Conservation (phyloP, 2,797 vertebrate species). For the Nannoperca obscura region DNA sequence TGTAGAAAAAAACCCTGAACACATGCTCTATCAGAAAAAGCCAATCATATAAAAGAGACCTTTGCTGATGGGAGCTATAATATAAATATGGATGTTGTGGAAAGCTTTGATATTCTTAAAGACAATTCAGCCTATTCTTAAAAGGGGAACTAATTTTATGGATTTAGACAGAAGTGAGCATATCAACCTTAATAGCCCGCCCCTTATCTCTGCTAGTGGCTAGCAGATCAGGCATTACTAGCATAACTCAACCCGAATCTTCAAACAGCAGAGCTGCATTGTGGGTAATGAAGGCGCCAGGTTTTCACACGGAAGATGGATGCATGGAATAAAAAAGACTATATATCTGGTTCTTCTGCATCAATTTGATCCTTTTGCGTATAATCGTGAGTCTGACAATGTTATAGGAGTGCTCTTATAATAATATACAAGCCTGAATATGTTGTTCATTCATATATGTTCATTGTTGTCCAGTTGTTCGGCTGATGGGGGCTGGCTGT, state of each 20-base stretch:
- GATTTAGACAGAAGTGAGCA: background rate
- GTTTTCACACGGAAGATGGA: background rate
- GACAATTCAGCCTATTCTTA: background rate
- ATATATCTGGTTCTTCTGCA: background rate
- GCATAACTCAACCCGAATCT: background rate
- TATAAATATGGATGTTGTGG: background rate
- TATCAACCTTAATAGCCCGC: too few relatives aligned
- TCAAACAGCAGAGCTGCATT: background rate
- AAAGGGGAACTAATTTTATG: background rate
- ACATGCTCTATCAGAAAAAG: background rate
- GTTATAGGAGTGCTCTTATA: background rate
- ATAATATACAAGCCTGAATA: background rate
- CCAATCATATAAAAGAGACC: background rate
- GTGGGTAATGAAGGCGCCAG: background rate
- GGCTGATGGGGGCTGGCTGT: too few relatives aligned
- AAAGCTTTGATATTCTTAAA: background rate
- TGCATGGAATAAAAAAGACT: background rate
- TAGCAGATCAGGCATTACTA: background rate
- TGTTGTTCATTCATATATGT: too few relatives aligned
- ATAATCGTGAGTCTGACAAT: background rate
- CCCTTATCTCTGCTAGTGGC: too few relatives aligned
- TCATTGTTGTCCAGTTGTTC: too few relatives aligned
- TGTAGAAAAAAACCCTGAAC: background rate
- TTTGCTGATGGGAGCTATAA: background rate
- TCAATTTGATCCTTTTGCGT: background rate